phyloP scores from a whole-genome alignment of 2,113 vertebrate genomes.

The Drymodes brunneopygia region DNA sequence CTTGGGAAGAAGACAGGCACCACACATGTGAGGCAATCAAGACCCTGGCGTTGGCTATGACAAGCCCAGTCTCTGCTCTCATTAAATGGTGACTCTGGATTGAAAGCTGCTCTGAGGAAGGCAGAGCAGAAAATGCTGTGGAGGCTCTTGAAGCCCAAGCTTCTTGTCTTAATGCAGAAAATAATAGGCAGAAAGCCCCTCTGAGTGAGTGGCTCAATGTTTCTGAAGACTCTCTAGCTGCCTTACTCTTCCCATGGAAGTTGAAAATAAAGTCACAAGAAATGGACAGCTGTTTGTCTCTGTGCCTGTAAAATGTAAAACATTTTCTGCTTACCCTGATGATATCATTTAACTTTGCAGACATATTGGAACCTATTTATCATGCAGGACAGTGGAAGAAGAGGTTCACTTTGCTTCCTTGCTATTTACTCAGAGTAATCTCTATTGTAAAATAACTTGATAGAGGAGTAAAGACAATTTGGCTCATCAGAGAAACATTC shows the following conservation, averaged over 20 bases:
- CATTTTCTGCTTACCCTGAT: not conserved
- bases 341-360: not conserved
- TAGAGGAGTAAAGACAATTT: not conserved
- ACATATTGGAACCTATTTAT: not conserved
- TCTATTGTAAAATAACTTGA: not conserved
- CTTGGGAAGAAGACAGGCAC: not conserved
- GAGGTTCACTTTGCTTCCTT: not conserved
- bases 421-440: not conserved
- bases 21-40: not conserved
- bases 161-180: not conserved
- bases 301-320: not conserved
- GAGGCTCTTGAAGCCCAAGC: not conserved
- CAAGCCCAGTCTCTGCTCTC: not conserved
- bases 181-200: not conserved
- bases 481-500: not conserved
- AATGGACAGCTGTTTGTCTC: not conserved
- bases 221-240: not conserved
- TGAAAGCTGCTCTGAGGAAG: not conserved
- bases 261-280: not conserved
- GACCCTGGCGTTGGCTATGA: not conserved
- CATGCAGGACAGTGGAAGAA: not conserved
- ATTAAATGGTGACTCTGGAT: not conserved
- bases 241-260: not conserved
- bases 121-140: not conserved
- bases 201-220: not conserved